These are phyloP conservation scores for Schizothorax lantsangensis DNA, from an alignment of 2,797 vertebrate genomes.

Conservation along the genomic window DNA sequence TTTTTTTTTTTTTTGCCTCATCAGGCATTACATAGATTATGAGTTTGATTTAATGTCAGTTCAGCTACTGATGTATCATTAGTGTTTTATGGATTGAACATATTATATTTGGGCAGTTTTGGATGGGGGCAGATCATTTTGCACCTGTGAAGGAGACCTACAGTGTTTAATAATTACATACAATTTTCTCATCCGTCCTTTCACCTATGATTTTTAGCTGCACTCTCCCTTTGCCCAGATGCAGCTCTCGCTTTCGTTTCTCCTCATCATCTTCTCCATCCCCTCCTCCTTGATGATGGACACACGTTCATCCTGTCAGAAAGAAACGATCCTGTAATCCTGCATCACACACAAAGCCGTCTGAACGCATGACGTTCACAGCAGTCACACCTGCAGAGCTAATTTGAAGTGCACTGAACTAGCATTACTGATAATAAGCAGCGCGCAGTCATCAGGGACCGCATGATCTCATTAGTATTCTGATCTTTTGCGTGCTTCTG, in stretches of 20 bases:
- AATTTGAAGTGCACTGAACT: neutral
- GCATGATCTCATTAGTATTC: neutral
- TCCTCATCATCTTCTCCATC: neutral
- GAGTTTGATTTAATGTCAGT: neutral
- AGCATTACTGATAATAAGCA: neutral
- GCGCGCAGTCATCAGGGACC: neutral
- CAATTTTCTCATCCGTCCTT: neutral
- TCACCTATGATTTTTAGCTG: neutral
- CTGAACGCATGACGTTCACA: neutral
- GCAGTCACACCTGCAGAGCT: neutral
- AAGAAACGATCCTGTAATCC: neutral
- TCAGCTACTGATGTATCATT: neutral
- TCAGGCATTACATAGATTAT: neutral
- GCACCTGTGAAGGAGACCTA: neutral
- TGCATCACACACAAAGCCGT: neutral
- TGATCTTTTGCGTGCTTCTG: neutral
- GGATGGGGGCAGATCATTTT: neutral
- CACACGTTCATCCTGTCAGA: neutral
- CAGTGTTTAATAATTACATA: neutral
- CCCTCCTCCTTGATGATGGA: neutral
- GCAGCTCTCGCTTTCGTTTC: neutral
- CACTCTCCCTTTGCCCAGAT: neutral
- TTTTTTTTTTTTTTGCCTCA: neutral
- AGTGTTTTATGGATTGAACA: neutral
- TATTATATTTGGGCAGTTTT: constrained; percentile 6